Percentiles rank a stretch among this genome's conserved stretches.
phyloP scores from a whole-genome alignment of 1,140 invertebrate species.

The Penaeus chinensis region DNA sequence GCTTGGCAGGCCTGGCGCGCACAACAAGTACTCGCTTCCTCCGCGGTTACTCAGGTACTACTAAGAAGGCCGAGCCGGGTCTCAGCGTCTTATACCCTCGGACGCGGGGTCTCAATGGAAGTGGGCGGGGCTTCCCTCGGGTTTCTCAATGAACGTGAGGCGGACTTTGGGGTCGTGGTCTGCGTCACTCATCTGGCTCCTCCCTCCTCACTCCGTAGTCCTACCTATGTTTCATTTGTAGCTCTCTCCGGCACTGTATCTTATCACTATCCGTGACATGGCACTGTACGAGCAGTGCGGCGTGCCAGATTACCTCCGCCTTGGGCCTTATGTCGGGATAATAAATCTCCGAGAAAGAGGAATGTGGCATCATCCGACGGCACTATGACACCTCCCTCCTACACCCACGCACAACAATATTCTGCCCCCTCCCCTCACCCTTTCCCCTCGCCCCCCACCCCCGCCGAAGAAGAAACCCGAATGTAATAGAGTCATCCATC shows the following conservation, averaged over 20 bases:
- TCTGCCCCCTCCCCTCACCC: neutral
- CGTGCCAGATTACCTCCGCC: no score
- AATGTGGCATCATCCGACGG: neutral
- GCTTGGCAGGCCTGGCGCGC: neutral
- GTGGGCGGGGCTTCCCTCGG: slow-evolving; percentile 24
- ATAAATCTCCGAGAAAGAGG: no score
- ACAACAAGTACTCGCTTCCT: neutral
- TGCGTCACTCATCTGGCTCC: neutral
- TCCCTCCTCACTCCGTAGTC: no score
- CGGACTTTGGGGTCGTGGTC: neutral
- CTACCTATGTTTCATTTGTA: no score
- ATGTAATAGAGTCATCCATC: no score
- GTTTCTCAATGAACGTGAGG: slow-evolving; percentile 40
- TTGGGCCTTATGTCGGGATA: no score
- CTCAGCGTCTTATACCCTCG: slow-evolving; percentile 36
- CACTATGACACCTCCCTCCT: neutral
- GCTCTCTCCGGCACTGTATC: no score
- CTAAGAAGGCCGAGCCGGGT: slow-evolving; percentile 3
- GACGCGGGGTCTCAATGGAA: slow-evolving; percentile 31
- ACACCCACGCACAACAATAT: neutral
- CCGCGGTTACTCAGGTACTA: slow-evolving; percentile 29
- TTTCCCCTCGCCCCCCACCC: neutral
- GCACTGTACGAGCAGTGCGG: no score
- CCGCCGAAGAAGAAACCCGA: neutral
- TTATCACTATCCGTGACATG: no score